Conservation (phyloP, 2,113 vertebrate species). For the Oenanthe oenanthe region DNA sequence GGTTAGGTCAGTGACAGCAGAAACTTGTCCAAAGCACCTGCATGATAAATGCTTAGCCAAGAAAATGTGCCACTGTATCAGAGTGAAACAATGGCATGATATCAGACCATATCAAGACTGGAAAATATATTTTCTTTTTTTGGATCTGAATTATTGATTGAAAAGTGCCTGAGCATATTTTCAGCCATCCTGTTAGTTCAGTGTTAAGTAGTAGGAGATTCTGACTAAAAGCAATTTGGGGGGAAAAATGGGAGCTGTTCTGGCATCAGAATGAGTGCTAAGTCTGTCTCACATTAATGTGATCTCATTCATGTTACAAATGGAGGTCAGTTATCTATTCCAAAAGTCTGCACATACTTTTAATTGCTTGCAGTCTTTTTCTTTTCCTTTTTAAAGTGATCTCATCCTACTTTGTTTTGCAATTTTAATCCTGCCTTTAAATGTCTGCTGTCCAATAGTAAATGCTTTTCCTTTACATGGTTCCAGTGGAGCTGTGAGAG, state of each 20-base stretch:
- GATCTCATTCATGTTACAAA: background rate
- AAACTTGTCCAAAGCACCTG: background rate
- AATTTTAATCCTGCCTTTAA: background rate
- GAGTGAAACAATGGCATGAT: background rate
- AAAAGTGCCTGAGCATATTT: background rate
- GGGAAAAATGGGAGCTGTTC: background rate
- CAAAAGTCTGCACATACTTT: background rate
- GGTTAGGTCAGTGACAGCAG: background rate
- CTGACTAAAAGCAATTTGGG: background rate
- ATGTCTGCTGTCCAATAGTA: background rate
- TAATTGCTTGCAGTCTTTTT: background rate
- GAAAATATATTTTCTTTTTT: background rate
- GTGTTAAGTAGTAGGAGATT: background rate
- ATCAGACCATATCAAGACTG: background rate
- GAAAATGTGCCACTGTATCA: background rate
- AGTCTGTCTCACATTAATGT: background rate
- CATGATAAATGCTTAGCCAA: background rate
- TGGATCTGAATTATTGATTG: background rate
- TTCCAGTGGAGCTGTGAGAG: background rate
- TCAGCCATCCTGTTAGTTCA: background rate
- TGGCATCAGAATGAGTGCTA: background rate
- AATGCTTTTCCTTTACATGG: background rate
- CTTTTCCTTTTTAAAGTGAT: background rate
- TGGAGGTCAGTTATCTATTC: background rate
- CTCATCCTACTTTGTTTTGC: background rate